These are phyloP conservation scores for Volucella inanis DNA, from an alignment of 2,888 invertebrate species.

Conservation along the genomic window DNA sequence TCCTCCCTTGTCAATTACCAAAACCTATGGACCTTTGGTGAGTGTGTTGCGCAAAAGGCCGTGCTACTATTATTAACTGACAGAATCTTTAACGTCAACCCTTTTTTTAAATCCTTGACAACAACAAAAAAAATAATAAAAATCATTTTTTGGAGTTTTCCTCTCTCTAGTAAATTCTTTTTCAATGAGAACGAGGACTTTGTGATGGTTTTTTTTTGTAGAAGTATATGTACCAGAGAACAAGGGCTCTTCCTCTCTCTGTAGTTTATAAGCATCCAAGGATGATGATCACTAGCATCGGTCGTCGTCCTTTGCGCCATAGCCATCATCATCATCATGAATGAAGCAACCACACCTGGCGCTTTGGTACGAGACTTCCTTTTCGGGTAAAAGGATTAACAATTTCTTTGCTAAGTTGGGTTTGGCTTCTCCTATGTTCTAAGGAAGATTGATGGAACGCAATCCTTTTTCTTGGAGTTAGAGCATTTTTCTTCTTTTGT, in stretches of 20 bases:
- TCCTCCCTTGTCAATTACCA: slow-evolving; percentile 39
- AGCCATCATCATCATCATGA: slow-evolving; percentile 32
- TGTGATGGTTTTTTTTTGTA: not conserved
- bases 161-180: slow-evolving; percentile 43
- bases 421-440: slow-evolving; percentile 22
- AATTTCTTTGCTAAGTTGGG: slow-evolving; percentile 26
- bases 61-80: slow-evolving; percentile 34
- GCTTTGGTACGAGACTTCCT: slow-evolving; percentile 71
- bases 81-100: slow-evolving; percentile 60
- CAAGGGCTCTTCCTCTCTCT: slow-evolving; percentile 37
- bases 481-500: slow-evolving; percentile 36
- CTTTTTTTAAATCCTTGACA: slow-evolving; percentile 41
- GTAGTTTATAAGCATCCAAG: slow-evolving; percentile 19
- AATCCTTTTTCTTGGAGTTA: slow-evolving; percentile 65
- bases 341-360: slow-evolving; percentile 61
- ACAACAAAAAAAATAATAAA: slow-evolving; percentile 29
- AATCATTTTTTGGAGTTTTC: slow-evolving; percentile 53
- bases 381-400: slow-evolving; percentile 70
- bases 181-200: slow-evolving; percentile 10
- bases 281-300: slow-evolving; percentile 50
- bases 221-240: slow-evolving; percentile 17
- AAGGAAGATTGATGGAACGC: slow-evolving; percentile 60
- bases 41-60: slow-evolving; percentile 40
- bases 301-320: slow-evolving; percentile 52
- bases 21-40: slow-evolving; percentile 22